Evolutionary conservation across 2,113 vertebrate genomes (phyloP).

Genomic region (Gracilinanus agilis): DNA sequence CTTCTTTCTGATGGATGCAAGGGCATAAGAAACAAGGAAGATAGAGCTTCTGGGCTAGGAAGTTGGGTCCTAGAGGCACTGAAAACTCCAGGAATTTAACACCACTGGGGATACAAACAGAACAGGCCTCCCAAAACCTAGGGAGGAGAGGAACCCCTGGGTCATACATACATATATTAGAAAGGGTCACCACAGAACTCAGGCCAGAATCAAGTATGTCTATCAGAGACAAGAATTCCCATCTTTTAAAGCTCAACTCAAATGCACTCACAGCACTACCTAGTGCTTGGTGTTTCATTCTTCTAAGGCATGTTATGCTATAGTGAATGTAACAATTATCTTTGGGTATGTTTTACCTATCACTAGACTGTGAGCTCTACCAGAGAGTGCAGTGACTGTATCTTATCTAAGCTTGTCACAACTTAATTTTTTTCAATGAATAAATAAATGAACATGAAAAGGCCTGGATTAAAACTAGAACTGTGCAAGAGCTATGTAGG

Average conservation of each 20-base stretch:
- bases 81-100: constrained; percentile 7
- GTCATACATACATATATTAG: neutral
- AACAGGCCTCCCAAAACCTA: neutral
- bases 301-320: neutral
- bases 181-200: neutral
- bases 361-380: neutral
- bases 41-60: neutral
- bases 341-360: neutral
- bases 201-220: constrained; percentile 1
- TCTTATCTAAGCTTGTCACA: neutral
- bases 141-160: neutral
- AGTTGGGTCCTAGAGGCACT: neutral
- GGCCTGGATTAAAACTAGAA: neutral
- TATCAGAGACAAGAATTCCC: neutral
- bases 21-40: neutral
- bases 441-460: neutral
- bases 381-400: neutral
- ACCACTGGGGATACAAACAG: neutral
- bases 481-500: neutral
- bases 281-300: neutral
- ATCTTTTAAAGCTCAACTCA: neutral
- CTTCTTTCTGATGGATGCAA: neutral
- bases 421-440: neutral
- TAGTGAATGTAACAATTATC: neutral
- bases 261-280: neutral